phyloP scores from a whole-genome alignment of 2,797 vertebrate species.

The Champsocephalus esox region DNA sequence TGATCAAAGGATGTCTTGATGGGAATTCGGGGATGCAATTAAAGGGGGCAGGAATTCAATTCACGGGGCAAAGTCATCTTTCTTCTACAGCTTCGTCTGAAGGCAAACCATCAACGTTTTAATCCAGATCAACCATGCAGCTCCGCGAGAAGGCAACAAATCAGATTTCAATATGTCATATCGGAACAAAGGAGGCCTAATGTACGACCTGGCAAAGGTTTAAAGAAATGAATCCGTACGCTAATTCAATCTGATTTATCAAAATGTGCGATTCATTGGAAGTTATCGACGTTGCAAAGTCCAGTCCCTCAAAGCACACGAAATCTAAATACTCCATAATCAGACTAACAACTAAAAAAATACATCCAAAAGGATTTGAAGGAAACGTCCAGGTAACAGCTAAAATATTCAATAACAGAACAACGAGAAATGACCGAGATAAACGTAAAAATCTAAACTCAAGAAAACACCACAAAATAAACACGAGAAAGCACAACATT shows the following conservation, averaged over 20 bases:
- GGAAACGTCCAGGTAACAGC: slow-evolving; percentile 26
- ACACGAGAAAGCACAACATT: slow-evolving; percentile 20
- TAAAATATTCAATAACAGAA: slow-evolving; percentile 60
- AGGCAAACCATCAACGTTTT: slow-evolving; percentile 16
- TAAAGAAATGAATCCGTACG: slow-evolving; percentile 5
- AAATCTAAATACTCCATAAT: slow-evolving; percentile 47
- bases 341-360: slow-evolving; percentile 59
- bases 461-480: slow-evolving; percentile 25
- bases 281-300: background rate
- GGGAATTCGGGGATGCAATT: background rate
- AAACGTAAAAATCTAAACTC: slow-evolving; percentile 27
- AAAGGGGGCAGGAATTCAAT: background rate
- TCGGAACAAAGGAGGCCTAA: slow-evolving; percentile 5
- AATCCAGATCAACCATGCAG: background rate
- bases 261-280: background rate
- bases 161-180: slow-evolving; percentile 6
- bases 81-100: background rate
- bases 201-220: slow-evolving; percentile 1
- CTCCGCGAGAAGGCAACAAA: slow-evolving; percentile 23
- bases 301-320: slow-evolving; percentile 21
- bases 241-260: slow-evolving; percentile 10
- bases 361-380: slow-evolving; percentile 17
- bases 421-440: slow-evolving; percentile 10
- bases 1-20: background rate
- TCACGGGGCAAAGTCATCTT: background rate